Percentiles rank a stretch among this genome's conserved stretches.
phyloP scores from a whole-genome alignment of 2,113 vertebrate species.

The Microtus montanus region DNA sequence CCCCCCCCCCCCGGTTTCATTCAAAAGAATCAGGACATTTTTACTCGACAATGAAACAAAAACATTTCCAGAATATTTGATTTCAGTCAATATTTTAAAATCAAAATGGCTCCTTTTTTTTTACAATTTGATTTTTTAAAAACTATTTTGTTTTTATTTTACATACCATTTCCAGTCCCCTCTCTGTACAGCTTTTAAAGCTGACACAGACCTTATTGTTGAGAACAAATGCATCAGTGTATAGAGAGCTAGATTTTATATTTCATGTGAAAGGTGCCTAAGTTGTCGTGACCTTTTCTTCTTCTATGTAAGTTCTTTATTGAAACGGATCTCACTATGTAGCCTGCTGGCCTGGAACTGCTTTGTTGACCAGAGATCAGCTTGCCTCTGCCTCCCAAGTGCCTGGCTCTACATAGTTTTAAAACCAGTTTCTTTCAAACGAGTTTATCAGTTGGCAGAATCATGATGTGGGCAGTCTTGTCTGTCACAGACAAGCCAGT shows the following conservation, averaged over 20 bases:
- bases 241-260: constrained; percentile 19
- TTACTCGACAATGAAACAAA: too few relatives aligned
- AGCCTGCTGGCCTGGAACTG: not conserved
- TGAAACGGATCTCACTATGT: not conserved
- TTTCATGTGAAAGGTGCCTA: not conserved
- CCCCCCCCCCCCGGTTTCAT: not conserved
- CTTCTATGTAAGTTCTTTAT: not conserved
- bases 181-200: constrained; percentile 42
- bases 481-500: not conserved
- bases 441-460: not conserved
- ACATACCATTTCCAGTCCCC: too few relatives aligned
- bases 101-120: too few relatives aligned
- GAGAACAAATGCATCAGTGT: not conserved
- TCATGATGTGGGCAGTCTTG: not conserved
- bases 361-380: not conserved
- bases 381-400: not conserved
- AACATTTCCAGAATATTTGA: too few relatives aligned
- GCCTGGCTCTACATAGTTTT: not conserved
- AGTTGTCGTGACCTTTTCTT: not conserved
- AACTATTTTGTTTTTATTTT: too few relatives aligned
- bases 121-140: too few relatives aligned
- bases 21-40: too few relatives aligned
- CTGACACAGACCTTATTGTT: not conserved
- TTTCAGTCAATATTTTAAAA: too few relatives aligned
- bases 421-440: not conserved